phyloP scores from a whole-genome alignment of 2,888 invertebrate genomes.

The Orthosia incerta region DNA sequence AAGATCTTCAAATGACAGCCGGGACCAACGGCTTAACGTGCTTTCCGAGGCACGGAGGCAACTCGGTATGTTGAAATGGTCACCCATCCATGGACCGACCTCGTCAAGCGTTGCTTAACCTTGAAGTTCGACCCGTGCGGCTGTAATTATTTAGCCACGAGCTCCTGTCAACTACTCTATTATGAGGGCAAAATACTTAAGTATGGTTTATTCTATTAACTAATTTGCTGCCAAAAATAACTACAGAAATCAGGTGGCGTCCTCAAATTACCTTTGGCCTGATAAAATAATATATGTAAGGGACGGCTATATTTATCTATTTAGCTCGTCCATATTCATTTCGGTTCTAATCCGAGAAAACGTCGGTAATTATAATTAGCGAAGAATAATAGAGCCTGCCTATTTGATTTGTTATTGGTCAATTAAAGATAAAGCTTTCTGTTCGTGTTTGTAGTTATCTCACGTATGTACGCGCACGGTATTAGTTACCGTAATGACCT shows the following conservation, averaged over 20 bases:
- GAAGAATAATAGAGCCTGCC: conserved; percentile 11
- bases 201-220: not conserved
- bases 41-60: too few relatives aligned
- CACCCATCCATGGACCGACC: too few relatives aligned
- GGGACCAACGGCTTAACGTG: too few relatives aligned
- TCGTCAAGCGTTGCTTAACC: too few relatives aligned
- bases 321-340: too few relatives aligned
- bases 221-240: not conserved
- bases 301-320: too few relatives aligned
- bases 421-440: conserved; percentile 31
- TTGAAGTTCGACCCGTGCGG: too few relatives aligned
- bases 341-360: conserved; percentile 11
- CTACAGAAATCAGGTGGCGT: not conserved
- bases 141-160: too few relatives aligned
- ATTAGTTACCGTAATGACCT: conserved; percentile 16
- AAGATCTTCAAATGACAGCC: too few relatives aligned
- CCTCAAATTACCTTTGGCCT: conserved; percentile 1
- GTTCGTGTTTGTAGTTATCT: conserved; percentile 29
- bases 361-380: conserved; percentile 43
- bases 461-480: conserved; percentile 39
- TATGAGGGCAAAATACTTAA: not conserved
- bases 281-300: conserved; percentile 14
- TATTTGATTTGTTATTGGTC: conserved; percentile 33
- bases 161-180: too few relatives aligned
- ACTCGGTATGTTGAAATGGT: too few relatives aligned